phyloP scores from a whole-genome alignment of 2,113 vertebrate genomes.

The Eurypyga helias region DNA sequence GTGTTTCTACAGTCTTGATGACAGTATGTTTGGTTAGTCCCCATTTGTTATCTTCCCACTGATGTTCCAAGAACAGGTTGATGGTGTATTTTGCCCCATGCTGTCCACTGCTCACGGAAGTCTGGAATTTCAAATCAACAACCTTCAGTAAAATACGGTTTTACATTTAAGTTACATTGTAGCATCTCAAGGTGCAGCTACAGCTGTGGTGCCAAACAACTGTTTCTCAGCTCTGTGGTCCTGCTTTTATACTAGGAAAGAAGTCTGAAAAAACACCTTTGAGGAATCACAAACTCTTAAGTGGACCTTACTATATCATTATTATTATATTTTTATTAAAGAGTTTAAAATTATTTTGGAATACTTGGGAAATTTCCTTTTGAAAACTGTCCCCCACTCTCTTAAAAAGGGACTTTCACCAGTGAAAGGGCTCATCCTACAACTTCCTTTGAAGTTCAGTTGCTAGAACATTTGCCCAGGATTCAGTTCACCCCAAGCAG shows the following conservation, averaged over 20 bases:
- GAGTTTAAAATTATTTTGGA: not conserved
- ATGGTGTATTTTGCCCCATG: slow-evolving; percentile 50
- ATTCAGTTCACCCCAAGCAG: not conserved
- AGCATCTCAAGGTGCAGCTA: not conserved
- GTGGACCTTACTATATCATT: not conserved
- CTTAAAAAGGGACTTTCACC: not conserved
- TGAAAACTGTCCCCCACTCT: not conserved
- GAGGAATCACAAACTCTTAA: not conserved
- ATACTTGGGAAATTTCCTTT: not conserved
- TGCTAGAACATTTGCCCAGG: not conserved
- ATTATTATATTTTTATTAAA: not conserved
- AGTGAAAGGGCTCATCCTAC: not conserved
- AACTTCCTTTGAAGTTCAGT: not conserved
- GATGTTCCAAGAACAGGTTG: slow-evolving; percentile 59
- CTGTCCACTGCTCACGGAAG: slow-evolving; percentile 15
- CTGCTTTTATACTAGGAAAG: not conserved
- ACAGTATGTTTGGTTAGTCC: slow-evolving; percentile 54
- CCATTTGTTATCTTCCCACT: slow-evolving; percentile 64
- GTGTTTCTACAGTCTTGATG: slow-evolving; percentile 62
- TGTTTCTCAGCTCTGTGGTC: not conserved
- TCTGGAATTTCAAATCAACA: slow-evolving; percentile 47
- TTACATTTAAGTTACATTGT: not conserved
- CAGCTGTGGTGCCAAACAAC: not conserved
- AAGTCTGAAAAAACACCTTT: not conserved
- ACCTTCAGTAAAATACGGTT: not conserved